These are phyloP conservation scores for Gadus macrocephalus DNA, from an alignment of 2,113 vertebrate species.

Conservation along the genomic window DNA sequence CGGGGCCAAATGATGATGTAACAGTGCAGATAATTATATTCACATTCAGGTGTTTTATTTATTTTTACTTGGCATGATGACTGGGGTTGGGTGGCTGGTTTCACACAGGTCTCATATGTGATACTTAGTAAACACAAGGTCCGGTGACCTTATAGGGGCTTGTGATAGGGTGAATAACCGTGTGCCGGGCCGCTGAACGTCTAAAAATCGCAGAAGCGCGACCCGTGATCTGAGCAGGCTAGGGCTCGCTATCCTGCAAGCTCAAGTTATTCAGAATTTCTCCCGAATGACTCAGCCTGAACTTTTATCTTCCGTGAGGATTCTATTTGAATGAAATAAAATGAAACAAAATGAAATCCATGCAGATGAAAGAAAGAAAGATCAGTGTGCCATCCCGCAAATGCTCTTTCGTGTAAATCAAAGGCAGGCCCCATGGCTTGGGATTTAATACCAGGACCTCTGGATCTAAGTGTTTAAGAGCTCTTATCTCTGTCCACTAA, in stretches of 20 bases:
- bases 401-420: slow-evolving; percentile 34
- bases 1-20: slow-evolving; percentile 43
- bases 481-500: slow-evolving; percentile 33
- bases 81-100: neutral
- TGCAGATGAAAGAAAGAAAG: neutral
- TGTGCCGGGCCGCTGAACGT: no score
- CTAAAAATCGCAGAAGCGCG: no score
- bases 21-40: slow-evolving; percentile 27
- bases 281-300: no score
- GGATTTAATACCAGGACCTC: slow-evolving; percentile 40
- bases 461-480: slow-evolving; percentile 24
- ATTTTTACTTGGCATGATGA: neutral
- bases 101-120: no score
- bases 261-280: no score
- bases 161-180: no score
- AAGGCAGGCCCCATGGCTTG: slow-evolving; percentile 25
- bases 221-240: no score
- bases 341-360: slow-evolving; percentile 20
- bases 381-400: neutral
- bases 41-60: slow-evolving; percentile 6
- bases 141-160: no score
- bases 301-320: no score
- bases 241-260: no score
- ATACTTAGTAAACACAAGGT: no score
- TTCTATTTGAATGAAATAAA: neutral